Evolutionary conservation across 2,797 vertebrate genomes (phyloP), one percentile per base, ranked within the genome.

Genomic region (Enteromius mattozi): DNA sequence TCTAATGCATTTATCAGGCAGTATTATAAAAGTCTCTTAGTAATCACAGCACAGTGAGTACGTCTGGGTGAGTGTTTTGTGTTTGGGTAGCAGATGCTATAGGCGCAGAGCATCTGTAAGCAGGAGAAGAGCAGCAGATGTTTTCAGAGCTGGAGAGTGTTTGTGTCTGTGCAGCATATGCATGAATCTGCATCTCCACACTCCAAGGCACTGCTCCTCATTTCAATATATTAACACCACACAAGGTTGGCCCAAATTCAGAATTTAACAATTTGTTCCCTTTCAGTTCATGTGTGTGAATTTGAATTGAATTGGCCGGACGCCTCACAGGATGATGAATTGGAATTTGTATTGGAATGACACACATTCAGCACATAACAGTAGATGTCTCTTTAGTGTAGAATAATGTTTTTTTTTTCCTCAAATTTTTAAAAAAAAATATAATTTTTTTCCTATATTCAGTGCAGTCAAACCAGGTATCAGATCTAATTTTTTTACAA

Each of bases 31-130:
- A 24, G 47, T 19, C 3, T 10, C 69, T 56, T 40, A 69, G 65
- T 70, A 9, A n/a, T 56, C 21, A 37, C 12, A 37, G 72, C 0
- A 54, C 17, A 63, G 24, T 61, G 37, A 59, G 63, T 16, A 24
- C 24, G 1, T 71, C 14, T 37, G 37, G 77, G 24, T 82, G 71
- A 81, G 56, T 49, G 59, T 85, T 68, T 10, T 3, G 42, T 81
- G 78, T 63, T 59, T 59, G 80, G 35, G 40, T 24, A 19, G 19
- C 21, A 78, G 75, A 71, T 81, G 84, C 51, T 89, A 51, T 30
- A 40, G 80, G 27, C 88, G 80, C 83, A 88, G 84, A 87, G 78
- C 88, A 90, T 76, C 70, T 70, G 24, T 86, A 83, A 37, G 81
- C 83, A 84, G 24, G 49, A 81, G 72, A 70, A 76, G 5, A 69